These are phyloP conservation scores for Clarias platycephalus DNA, from an alignment of 2,797 vertebrate genomes.

Conservation along the genomic window DNA sequence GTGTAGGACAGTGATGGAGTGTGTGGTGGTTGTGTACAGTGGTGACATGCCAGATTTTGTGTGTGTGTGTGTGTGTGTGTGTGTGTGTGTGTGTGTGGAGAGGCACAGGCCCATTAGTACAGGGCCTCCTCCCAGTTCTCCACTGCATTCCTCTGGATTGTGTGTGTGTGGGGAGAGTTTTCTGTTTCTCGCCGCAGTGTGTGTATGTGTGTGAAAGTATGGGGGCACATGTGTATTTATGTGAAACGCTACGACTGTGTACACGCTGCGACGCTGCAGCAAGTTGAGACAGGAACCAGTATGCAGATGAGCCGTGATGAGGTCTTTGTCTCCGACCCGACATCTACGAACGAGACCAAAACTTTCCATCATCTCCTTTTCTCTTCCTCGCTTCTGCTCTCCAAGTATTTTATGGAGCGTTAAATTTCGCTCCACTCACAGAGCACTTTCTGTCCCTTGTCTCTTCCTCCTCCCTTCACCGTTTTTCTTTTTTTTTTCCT, in stretches of 20 bases:
- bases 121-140: slow-evolving; percentile 51
- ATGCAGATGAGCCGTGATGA: slow-evolving; percentile 70
- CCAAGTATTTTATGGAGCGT: slow-evolving; percentile 49
- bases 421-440: slow-evolving; percentile 48
- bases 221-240: neutral
- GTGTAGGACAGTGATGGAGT: slow-evolving; percentile 25
- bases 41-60: slow-evolving; percentile 35
- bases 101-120: slow-evolving; percentile 49
- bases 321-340: slow-evolving; percentile 63
- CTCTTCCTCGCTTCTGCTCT: slow-evolving; percentile 27
- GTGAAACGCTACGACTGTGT: neutral
- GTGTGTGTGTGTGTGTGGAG: slow-evolving; percentile 7
- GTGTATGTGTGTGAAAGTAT: neutral
- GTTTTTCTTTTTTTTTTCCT: neutral
- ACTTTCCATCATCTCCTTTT: slow-evolving; percentile 42
- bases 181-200: slow-evolving; percentile 9
- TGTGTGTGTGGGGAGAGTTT: slow-evolving; percentile 21
- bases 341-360: slow-evolving; percentile 48
- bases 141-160: slow-evolving; percentile 42
- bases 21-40: slow-evolving; percentile 25
- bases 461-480: slow-evolving; percentile 37
- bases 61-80: slow-evolving; percentile 6
- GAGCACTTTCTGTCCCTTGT: slow-evolving; percentile 49
- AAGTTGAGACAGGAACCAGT: slow-evolving; percentile 69
- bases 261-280: slow-evolving; percentile 36